phyloP scores from a whole-genome alignment of 2,888 invertebrate genomes.

The Scelioninae gen. 1 region DNA sequence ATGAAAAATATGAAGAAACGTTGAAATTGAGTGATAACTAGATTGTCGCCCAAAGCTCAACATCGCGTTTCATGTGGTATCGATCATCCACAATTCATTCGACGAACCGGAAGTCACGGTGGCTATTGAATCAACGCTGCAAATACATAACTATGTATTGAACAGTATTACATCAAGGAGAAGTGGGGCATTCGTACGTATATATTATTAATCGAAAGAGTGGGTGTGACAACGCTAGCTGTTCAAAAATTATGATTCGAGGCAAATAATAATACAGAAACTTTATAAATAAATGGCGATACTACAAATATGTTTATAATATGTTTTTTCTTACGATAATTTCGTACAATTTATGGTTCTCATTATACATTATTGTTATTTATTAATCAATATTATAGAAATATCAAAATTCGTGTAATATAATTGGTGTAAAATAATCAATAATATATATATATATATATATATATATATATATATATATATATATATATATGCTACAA shows the following conservation, averaged over 20 bases:
- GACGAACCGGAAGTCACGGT: slow-evolving; percentile 70
- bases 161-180: slow-evolving; percentile 63
- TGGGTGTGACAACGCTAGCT: slow-evolving; percentile 41
- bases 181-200: slow-evolving; percentile 61
- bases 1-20: slow-evolving; percentile 50
- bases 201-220: slow-evolving; percentile 62
- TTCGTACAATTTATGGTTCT: no score
- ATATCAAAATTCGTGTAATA: no score
- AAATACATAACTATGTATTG: slow-evolving; percentile 67
- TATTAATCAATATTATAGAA: no score
- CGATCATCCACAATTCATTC: slow-evolving; percentile 69
- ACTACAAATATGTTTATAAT: not conserved
- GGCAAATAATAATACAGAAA: slow-evolving; percentile 21
- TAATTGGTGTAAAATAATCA: no score
- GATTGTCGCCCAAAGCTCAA: slow-evolving; percentile 63
- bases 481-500: no score
- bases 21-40: slow-evolving; percentile 64
- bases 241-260: slow-evolving; percentile 43
- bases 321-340: not conserved
- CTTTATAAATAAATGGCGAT: slow-evolving; percentile 10
- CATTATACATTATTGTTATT: no score
- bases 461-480: no score
- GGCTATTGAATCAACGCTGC: slow-evolving; percentile 68
- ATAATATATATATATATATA: no score
- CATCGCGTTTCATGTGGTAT: slow-evolving; percentile 65